Conservation (phyloP, 2,797 vertebrate genomes). For the Gymnodraco acuticeps region DNA sequence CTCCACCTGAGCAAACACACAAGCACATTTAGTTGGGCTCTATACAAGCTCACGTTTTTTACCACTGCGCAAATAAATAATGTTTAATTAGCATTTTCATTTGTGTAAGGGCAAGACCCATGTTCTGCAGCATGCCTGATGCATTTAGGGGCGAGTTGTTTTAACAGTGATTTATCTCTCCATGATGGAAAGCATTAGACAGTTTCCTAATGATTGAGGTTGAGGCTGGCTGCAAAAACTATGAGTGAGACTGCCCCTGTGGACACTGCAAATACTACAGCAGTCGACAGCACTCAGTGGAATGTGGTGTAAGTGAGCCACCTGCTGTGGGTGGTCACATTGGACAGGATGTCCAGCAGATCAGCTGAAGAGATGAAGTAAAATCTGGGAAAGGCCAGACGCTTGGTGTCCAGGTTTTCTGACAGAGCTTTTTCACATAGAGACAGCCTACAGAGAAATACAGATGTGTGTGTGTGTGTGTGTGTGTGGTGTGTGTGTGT, state of each 20-base stretch:
- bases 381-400: constrained; percentile 95
- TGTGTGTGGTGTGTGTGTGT: too few species aligned
- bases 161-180: constrained; percentile 66
- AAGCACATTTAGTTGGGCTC: constrained; percentile 22
- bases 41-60: constrained; percentile 22
- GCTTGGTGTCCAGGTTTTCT: constrained; percentile 95
- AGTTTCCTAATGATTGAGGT: constrained; percentile 42
- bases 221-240: constrained; percentile 45
- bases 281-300: constrained; percentile 10
- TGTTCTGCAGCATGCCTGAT: constrained; percentile 51
- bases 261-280: constrained; percentile 51
- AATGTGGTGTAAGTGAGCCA: constrained; percentile 53
- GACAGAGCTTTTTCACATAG: constrained; percentile 96
- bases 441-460: constrained; percentile 85
- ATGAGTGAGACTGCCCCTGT: constrained; percentile 77
- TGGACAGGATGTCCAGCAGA: constrained; percentile 95
- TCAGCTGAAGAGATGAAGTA: constrained; percentile 98
- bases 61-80: too few species aligned
- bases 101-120: constrained; percentile 23
- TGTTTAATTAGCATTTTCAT: too few species aligned
- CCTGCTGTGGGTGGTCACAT: constrained; percentile 93
- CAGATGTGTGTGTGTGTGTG: constrained; percentile 8
- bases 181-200: constrained; percentile 44
- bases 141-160: constrained; percentile 54
- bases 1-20: constrained; percentile 87